Conservation (phyloP, 2,888 invertebrate genomes). For the Eumerus sabulonum region DNA sequence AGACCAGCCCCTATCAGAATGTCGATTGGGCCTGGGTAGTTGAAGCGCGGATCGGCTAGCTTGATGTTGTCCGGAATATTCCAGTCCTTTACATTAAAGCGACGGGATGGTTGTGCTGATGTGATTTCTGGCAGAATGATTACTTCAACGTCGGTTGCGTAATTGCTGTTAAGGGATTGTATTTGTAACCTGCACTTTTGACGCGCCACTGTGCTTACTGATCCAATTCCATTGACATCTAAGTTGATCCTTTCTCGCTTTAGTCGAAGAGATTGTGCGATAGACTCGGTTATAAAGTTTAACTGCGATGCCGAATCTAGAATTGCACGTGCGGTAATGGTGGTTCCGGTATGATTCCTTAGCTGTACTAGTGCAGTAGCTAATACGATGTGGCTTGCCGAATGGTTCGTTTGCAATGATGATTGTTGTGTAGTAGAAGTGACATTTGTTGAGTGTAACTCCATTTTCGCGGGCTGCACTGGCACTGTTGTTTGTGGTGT, state of each 20-base stretch:
- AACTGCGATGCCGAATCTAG: not conserved
- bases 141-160: slow-evolving; percentile 16
- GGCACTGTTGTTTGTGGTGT: too few species aligned
- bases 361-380: not conserved
- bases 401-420: not conserved
- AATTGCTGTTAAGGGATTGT: too few species aligned
- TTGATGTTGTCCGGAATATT: slow-evolving; percentile 48
- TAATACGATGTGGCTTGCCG: not conserved
- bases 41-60: slow-evolving; percentile 53
- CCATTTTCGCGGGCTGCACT: too few species aligned
- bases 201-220: slow-evolving; percentile 14
- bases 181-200: slow-evolving; percentile 2
- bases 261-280: not conserved
- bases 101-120: slow-evolving; percentile 21
- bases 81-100: slow-evolving; percentile 39
- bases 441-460: too few species aligned
- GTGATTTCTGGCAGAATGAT: slow-evolving; percentile 35
- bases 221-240: slow-evolving; percentile 4
- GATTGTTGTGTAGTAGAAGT: not conserved
- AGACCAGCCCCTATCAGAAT: slow-evolving; percentile 51
- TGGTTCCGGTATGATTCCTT: not conserved
- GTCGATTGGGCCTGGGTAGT: slow-evolving; percentile 34
- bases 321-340: not conserved
- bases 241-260: not conserved
- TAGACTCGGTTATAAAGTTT: not conserved